Percentiles rank a stretch among this genome's conserved stretches.
Conservation (phyloP, 2,888 invertebrate species). For the Scaptomyza reducta region DNA sequence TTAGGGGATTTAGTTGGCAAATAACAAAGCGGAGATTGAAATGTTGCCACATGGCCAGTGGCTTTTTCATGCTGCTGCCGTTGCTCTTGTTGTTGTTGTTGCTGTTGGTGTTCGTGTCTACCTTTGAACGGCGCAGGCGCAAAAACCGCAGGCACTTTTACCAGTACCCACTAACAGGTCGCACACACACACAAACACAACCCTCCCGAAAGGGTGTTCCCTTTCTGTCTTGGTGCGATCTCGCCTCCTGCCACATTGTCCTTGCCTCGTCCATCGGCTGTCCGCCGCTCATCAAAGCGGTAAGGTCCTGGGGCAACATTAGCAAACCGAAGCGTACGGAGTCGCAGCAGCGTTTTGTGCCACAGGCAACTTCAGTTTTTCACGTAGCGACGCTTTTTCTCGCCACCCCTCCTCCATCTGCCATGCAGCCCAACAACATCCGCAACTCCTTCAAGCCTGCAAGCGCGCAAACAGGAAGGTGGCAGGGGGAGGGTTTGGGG, state of each 20-base stretch:
- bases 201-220: slow-evolving; percentile 13
- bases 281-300: slow-evolving; percentile 74
- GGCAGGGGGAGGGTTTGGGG: not conserved
- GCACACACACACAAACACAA: slow-evolving; percentile 5
- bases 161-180: slow-evolving; percentile 45
- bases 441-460: slow-evolving; percentile 68
- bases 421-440: slow-evolving; percentile 41
- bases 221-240: slow-evolving; percentile 52
- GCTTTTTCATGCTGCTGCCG: slow-evolving; percentile 14
- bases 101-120: slow-evolving; percentile 18
- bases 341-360: slow-evolving; percentile 42
- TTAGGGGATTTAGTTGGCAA: slow-evolving; percentile 43
- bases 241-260: slow-evolving; percentile 47
- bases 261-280: slow-evolving; percentile 37
- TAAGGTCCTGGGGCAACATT: slow-evolving; percentile 74
- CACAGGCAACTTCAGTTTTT: slow-evolving; percentile 62
- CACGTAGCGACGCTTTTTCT: slow-evolving; percentile 77
- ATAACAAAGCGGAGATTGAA: slow-evolving; percentile 57
- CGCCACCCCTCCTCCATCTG: slow-evolving; percentile 33
- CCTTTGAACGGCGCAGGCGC: slow-evolving; percentile 68
- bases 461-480: not conserved
- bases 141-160: slow-evolving; percentile 64
- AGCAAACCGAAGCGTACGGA: slow-evolving; percentile 76
- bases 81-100: slow-evolving; percentile 12
- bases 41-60: slow-evolving; percentile 48